Base-by-base conservation (phyloP, 2,888 invertebrate species). In the Odontocolon sp. region DNA sequence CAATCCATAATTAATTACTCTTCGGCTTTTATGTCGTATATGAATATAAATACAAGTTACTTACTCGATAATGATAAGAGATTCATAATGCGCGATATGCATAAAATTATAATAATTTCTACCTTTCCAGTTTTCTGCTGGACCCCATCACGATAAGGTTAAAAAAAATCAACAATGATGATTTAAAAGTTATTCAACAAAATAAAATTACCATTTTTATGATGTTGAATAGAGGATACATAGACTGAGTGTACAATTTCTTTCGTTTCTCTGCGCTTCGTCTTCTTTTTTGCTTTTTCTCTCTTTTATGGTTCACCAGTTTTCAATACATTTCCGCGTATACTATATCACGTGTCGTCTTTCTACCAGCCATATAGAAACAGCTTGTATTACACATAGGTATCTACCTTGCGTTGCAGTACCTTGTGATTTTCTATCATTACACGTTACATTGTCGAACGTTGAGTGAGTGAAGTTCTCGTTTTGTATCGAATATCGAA, bases 401-500 rank as follows among this genome's bases (percentile, higher is more conserved):
- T 54, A 50, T 61, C 61, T 6, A 42, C 61, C 52, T 70, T 63
- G 5, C 70, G 63, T 16, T 57, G 57, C 40, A 63, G 63, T 69
- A 42, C 45, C 56, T 14, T 31, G 63, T 47, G 52, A 68, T 47
- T 63, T 59, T 50, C 4, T 18, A 31, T n/a, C 5, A 61, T 36
- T 16, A 52, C 52, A 67, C 52, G 14, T 11, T 8, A 14, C 38
- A 59, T 59, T 73, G 42, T 61, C 57, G 28, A 45, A 33, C 59
- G 9, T 33, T 42, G 33, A 45, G 61, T 80, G 77, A 79, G 79
- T 42, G 59, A 45, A 61, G 50, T 33, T 33, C n/a, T 54, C 23
- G 33, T 9, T 54, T 18, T 54, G 33, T 54, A 54, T 54, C 11
- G 54, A 33, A 18, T 33, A 54, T 54, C 54, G 54, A 54, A 4